Conservation (phyloP, 2,113 vertebrate genomes). For the Phalacrocorax brasilianus region DNA sequence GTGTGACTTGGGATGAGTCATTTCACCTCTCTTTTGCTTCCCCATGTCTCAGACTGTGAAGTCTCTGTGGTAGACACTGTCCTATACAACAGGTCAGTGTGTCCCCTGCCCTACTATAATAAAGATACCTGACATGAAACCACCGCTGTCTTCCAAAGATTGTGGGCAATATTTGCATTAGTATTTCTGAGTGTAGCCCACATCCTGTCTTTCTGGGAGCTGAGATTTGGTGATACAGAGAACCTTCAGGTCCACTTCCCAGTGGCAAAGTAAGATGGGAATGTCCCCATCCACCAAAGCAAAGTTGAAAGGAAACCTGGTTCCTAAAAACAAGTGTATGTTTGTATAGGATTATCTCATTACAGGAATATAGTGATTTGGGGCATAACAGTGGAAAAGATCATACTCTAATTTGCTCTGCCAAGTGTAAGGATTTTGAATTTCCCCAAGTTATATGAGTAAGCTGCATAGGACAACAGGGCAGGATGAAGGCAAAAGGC, state of each 20-base stretch:
- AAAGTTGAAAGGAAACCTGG: background rate
- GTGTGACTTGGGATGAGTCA: rapidly evolving
- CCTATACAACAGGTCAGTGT: background rate
- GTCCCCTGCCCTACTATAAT: background rate
- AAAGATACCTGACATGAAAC: background rate
- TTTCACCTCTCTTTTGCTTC: background rate
- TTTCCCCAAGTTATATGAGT: background rate
- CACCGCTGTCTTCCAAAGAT: background rate
- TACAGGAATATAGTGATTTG: background rate
- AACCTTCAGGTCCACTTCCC: background rate
- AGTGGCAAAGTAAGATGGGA: background rate
- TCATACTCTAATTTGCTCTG: background rate
- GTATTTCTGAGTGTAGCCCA: background rate
- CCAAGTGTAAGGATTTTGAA: background rate
- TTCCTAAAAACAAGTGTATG: background rate
- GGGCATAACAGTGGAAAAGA: background rate
- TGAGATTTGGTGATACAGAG: background rate
- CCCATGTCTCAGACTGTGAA: background rate
- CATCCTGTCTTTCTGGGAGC: background rate
- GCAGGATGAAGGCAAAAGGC: background rate
- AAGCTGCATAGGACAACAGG: background rate
- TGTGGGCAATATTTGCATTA: background rate
- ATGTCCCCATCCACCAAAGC: background rate
- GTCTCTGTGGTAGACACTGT: background rate
- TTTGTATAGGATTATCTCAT: background rate